A percentile compares a stretch with the other conserved stretches of the same genome.
phyloP scores from a whole-genome alignment of 2,888 invertebrate genomes.

The Alentia gelatinosa region DNA sequence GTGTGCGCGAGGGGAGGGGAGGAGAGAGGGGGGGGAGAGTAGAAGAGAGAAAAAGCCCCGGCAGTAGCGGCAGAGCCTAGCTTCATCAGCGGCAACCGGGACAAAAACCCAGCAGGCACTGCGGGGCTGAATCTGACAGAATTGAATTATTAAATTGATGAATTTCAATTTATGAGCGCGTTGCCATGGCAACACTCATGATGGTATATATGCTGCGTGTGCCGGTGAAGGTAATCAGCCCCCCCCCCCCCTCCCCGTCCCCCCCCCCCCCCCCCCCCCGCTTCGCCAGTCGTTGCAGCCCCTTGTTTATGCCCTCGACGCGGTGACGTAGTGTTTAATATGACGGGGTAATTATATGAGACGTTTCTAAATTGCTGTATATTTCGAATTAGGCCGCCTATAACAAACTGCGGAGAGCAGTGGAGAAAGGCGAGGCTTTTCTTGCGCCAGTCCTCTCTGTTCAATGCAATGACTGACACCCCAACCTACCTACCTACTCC shows the following conservation, averaged over 20 bases:
- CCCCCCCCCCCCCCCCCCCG: not conserved
- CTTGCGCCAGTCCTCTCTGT: not conserved
- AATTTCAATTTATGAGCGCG: slow-evolving; percentile 49
- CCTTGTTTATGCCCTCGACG: slow-evolving; percentile 26
- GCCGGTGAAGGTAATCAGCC: not conserved
- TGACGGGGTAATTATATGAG: slow-evolving; percentile 24
- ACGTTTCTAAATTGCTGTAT: slow-evolving; percentile 49
- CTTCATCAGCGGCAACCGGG: not conserved
- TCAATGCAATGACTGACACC: too few species aligned
- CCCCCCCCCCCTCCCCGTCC: not conserved
- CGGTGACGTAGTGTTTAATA: slow-evolving; percentile 22
- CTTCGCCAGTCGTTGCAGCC: not conserved
- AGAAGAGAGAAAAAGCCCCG: not conserved
- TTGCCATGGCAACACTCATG: slow-evolving; percentile 25
- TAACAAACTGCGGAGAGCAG: not conserved
- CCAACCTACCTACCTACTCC: not conserved
- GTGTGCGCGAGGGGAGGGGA: not conserved
- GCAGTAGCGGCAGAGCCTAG: not conserved
- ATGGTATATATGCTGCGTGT: slow-evolving; percentile 34
- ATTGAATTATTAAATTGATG: slow-evolving; percentile 50
- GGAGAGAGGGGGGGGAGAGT: not conserved
- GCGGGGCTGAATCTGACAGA: slow-evolving; percentile 40
- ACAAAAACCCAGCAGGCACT: slow-evolving; percentile 18
- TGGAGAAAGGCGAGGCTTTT: not conserved
- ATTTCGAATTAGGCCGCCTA: slow-evolving; percentile 14